Evolutionary conservation across 2,113 vertebrate species (phyloP).

Genomic region (Entelurus aequoreus): DNA sequence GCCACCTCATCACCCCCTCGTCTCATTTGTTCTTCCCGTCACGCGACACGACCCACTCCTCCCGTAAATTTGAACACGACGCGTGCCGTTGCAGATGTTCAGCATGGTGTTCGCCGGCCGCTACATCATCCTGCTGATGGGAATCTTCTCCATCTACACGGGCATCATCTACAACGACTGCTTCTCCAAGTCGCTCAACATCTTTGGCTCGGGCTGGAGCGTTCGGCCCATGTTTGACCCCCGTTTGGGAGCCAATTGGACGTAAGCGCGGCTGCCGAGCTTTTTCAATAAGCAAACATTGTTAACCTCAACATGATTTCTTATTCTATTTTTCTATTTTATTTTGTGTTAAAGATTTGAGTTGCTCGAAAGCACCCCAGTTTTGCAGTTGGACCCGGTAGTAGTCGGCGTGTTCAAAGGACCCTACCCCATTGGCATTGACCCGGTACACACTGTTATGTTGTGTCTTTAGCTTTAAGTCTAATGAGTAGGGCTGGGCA

Average conservation of each 20-base stretch:
- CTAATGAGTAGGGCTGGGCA: too few relatives aligned
- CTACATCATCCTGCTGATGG: slow-evolving; percentile 97
- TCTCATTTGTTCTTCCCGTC: not conserved
- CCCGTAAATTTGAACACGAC: not conserved
- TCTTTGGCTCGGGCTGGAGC: slow-evolving; percentile 94
- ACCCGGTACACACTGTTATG: slow-evolving; percentile 75
- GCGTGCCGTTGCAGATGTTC: slow-evolving; percentile 79
- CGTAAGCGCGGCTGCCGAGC: slow-evolving; percentile 75
- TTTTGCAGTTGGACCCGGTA: slow-evolving; percentile 85
- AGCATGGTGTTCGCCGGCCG: slow-evolving; percentile 90
- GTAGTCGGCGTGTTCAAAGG: slow-evolving; percentile 85
- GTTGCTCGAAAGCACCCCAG: slow-evolving; percentile 64
- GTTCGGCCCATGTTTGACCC: slow-evolving; percentile 85
- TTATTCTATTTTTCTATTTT: not conserved
- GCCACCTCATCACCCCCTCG: slow-evolving; percentile 4
- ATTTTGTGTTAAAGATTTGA: slow-evolving; percentile 60
- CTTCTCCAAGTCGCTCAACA: slow-evolving; percentile 94
- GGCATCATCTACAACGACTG: slow-evolving; percentile 99
- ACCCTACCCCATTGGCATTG: slow-evolving; percentile 94
- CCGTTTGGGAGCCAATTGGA: slow-evolving; percentile 77
- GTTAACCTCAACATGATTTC: not conserved
- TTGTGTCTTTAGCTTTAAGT: too few relatives aligned
- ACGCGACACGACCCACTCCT: not conserved
- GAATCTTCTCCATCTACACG: slow-evolving; percentile 93
- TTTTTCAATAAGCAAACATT: not conserved